Percentiles rank a stretch among this genome's conserved stretches.
phyloP scores from a whole-genome alignment of 2,888 invertebrate species.

The Drosophila hamatofila region DNA sequence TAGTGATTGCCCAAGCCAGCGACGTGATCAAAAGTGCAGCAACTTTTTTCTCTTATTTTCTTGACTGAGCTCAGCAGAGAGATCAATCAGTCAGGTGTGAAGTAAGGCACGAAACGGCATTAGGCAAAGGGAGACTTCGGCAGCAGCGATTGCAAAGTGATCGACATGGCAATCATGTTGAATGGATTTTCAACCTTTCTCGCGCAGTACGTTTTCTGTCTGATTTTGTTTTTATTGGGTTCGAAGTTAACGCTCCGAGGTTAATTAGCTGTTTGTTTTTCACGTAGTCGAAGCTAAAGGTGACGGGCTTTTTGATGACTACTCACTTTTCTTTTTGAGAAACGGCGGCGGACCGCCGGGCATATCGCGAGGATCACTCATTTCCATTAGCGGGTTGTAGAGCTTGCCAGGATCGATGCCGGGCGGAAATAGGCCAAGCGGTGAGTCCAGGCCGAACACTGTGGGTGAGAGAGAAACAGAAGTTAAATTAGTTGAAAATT shows the following conservation, averaged over 20 bases:
- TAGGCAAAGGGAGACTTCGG: slow-evolving; percentile 29
- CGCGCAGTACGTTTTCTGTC: slow-evolving; percentile 13
- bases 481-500: neutral
- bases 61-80: slow-evolving; percentile 48
- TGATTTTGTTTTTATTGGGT: slow-evolving; percentile 30
- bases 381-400: slow-evolving; percentile 91
- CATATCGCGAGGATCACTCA: slow-evolving; percentile 89
- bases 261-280: slow-evolving; percentile 81
- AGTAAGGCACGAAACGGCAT: slow-evolving; percentile 65
- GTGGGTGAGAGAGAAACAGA: slow-evolving; percentile 36
- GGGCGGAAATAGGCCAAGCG: slow-evolving; percentile 91
- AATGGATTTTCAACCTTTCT: slow-evolving; percentile 66
- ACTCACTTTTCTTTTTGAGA: slow-evolving; percentile 93
- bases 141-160: slow-evolving; percentile 48
- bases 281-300: slow-evolving; percentile 13
- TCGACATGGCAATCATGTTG: slow-evolving; percentile 79
- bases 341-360: slow-evolving; percentile 89
- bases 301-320: slow-evolving; percentile 26
- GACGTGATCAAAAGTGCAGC: slow-evolving; percentile 72
- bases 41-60: slow-evolving; percentile 10
- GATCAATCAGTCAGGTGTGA: slow-evolving; percentile 81
- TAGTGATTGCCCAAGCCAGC: slow-evolving; percentile 32
- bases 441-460: slow-evolving; percentile 92
- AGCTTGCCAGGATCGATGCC: slow-evolving; percentile 91
- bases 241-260: slow-evolving; percentile 51